These are phyloP conservation scores for Atrina japonica DNA, from an alignment of 2,888 invertebrate genomes.

Conservation along the genomic window DNA sequence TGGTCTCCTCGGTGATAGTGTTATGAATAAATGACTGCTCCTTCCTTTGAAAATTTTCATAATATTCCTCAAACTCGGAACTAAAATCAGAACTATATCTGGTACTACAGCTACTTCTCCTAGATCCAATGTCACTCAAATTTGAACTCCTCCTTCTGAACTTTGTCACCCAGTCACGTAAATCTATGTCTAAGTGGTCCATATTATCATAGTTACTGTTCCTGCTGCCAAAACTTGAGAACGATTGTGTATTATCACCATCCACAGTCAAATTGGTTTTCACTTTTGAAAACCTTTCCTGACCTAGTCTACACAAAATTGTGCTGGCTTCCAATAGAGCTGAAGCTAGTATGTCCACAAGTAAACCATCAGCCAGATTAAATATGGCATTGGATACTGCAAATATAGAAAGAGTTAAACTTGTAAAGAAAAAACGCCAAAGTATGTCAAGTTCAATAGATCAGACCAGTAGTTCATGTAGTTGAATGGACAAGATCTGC, in stretches of 20 bases:
- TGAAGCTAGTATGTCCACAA: conserved; percentile 47
- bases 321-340: conserved; percentile 45
- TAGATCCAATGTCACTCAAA: conserved; percentile 74
- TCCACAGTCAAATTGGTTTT: conserved; percentile 1
- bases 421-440: too few species aligned
- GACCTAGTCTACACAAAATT: conserved; percentile 12
- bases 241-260: background rate
- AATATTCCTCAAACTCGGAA: conserved; percentile 77
- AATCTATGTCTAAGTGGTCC: conserved; percentile 68
- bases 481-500: too few species aligned
- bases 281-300: conserved; percentile 1
- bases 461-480: too few species aligned
- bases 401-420: too few species aligned
- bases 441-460: too few species aligned
- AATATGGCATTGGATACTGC: conserved; percentile 27
- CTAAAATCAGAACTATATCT: conserved; percentile 76
- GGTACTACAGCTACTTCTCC: conserved; percentile 81
- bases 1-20: conserved; percentile 72
- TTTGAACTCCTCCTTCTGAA: conserved; percentile 76
- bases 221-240: conserved; percentile 6
- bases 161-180: conserved; percentile 67
- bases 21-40: conserved; percentile 66
- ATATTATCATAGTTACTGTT: conserved; percentile 25
- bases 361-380: conserved; percentile 49
- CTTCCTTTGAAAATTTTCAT: conserved; percentile 67